Evolutionary conservation across 2,888 invertebrate species (phyloP), one percentile per base, ranked within the genome.

Genomic region (Nemotelus nigrinus): DNA sequence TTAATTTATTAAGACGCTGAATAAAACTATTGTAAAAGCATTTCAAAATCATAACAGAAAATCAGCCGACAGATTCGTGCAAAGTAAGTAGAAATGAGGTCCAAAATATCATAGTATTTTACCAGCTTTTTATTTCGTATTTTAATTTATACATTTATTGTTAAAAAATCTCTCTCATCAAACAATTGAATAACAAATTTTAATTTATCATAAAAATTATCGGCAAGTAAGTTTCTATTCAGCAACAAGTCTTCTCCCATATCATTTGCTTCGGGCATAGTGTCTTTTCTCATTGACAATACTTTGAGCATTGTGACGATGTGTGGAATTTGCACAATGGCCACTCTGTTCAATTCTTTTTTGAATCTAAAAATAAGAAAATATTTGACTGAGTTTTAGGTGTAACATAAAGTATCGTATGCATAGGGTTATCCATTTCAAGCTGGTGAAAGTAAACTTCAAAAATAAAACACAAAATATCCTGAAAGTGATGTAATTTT

Each of bases 281-380:
- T 85, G 6, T 86, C 87, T 77, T 85, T 85, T 80, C 89, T 88
- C 1, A 89, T 88, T 80, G 88, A 85, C 48, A 89, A 85, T 0
- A 89, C 87, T 81, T 88, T 88, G 41, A 88, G 83, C 89, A 89
- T 89, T 48, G 88, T 84, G 0, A 89, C 80, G 3, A 89, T 84
- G 81, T 89, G 90, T 57, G 86, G 86, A 7, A 89, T 83, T 82
- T 89, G 88, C 2, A 85, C 78, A 10, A 87, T 87, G 0, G 85
- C 89, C 47, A 86, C 84, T 25, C 84, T 83, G 25, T 88, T 83
- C 7, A 89, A 82, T 82, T 90, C 89, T 1, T 84, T 80, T 3
- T 83, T 78, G 80, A 82, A 88, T 77, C 87, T 86, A 77, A 39
- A 82, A 80, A n/a, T n/a, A 68, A 50, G 41, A 63, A 67, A 48